Base-by-base conservation (phyloP, 2,888 invertebrate genomes). In the Eledone cirrhosa region DNA sequence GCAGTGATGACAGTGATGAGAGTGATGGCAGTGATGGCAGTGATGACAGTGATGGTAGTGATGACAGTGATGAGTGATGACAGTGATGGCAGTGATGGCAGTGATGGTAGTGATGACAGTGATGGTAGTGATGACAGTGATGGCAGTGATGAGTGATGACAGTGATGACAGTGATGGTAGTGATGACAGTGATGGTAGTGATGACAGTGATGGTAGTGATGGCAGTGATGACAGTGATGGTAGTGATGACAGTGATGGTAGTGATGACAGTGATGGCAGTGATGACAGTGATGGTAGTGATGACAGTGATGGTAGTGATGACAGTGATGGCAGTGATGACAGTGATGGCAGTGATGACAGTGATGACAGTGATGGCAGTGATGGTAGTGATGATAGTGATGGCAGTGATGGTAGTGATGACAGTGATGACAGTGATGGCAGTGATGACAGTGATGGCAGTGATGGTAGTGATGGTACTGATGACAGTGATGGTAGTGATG, bases 101-200 rank as follows among this genome's bases (percentile, higher is more conserved):
- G 78, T 78, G 48, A 48, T 78, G 48, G 78, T 63, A 59, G 78
- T 78, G 48, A 41, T 53, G 48, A 41, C 69, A 78, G 78, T 78
- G 48, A 19, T 78, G 48, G 41, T 47, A 77, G 77, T 78, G 41
- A 69, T 77, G 41, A 41, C 31, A 3, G 29, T 78, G 29, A 41
- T 78, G 31, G n/a, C n/a, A n/a, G n/a, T n/a, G n/a, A n/a, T n/a
- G n/a, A n/a, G n/a, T n/a, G n/a, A n/a, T n/a, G n/a, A 29, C 63
- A 78, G 31, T 77, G 59, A 41, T 13, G 59, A 29, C 77, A 78
- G 27, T 72, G 27, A 72, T 72, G 59, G n/a, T n/a, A 48, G 53
- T 59, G 77, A 27, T 53, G 27, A 53, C 48, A 53, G 53, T 48
- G 48, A 24, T 53, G 53, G 27, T 41, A 48, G 48, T 47, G 77